These are phyloP conservation scores for Stigmatopora argus DNA, from an alignment of 2,113 vertebrate genomes.

Conservation along the genomic window DNA sequence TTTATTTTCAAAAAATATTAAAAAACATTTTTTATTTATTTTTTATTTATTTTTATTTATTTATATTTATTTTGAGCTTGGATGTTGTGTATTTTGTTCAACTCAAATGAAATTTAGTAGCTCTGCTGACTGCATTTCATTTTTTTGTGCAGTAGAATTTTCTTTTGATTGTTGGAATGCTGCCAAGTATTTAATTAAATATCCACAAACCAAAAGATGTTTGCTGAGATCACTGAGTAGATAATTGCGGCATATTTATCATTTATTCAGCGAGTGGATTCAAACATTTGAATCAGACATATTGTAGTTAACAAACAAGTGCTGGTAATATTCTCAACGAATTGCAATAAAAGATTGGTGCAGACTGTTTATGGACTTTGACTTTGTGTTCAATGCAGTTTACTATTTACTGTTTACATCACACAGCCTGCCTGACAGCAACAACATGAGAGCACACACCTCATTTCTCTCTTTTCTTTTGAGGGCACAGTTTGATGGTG, in stretches of 20 bases:
- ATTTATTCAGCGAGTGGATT: conserved; percentile 20
- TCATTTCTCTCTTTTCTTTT: conserved; percentile 51
- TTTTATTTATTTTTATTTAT: no score
- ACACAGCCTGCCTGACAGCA: conserved; percentile 59
- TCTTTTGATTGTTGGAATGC: not conserved
- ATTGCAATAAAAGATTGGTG: conserved; percentile 39
- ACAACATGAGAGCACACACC: conserved; percentile 64
- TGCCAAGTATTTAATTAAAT: not conserved
- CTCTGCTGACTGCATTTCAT: not conserved
- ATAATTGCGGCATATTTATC: conserved; percentile 3
- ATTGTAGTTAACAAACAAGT: conserved; percentile 26
- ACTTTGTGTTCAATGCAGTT: conserved; percentile 61
- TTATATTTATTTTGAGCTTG: no score
- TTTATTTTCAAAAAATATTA: no score
- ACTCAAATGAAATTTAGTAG: not conserved
- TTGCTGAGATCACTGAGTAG: not conserved
- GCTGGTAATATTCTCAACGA: conserved; percentile 26
- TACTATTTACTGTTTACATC: conserved; percentile 43
- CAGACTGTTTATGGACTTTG: conserved; percentile 66
- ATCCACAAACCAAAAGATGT: not conserved
- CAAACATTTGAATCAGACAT: conserved; percentile 5
- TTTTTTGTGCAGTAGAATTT: not conserved
- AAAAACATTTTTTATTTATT: no score
- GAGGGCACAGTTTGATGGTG: conserved; percentile 67
- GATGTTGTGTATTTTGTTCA: not conserved